Evolutionary conservation across 2,797 vertebrate species (phyloP).

Genomic region (Serranus cabrilla): DNA sequence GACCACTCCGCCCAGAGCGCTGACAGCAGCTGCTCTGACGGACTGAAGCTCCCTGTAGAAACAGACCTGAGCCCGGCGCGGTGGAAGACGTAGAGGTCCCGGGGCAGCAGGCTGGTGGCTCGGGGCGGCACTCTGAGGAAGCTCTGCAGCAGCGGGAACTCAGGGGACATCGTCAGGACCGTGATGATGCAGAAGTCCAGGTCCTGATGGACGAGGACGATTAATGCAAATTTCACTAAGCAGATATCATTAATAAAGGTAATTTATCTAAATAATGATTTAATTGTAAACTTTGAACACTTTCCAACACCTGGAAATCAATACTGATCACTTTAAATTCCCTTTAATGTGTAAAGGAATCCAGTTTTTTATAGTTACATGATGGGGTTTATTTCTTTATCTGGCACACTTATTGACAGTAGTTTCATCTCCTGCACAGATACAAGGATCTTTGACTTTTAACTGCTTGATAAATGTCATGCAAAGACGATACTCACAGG

Average conservation of each 20-base stretch:
- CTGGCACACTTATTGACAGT: background rate
- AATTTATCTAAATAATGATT: too few relatives aligned
- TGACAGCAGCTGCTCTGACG: background rate
- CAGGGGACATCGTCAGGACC: slow-evolving; percentile 82
- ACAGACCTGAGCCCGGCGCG: slow-evolving; percentile 85
- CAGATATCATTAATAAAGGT: background rate
- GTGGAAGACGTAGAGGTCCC: slow-evolving; percentile 91
- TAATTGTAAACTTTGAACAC: background rate
- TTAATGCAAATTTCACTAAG: background rate
- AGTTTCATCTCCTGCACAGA: background rate
- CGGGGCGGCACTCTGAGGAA: slow-evolving; percentile 85
- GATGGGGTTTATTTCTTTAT: background rate
- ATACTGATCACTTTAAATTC: background rate
- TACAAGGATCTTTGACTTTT: background rate
- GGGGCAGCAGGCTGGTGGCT: slow-evolving; percentile 63
- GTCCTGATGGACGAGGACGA: slow-evolving; percentile 78
- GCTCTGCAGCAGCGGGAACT: slow-evolving; percentile 88
- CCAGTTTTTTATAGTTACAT: background rate
- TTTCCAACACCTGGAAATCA: background rate
- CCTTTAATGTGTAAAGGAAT: background rate
- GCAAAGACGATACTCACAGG: slow-evolving; percentile 86
- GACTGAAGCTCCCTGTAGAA: background rate
- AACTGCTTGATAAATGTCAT: background rate
- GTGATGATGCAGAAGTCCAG: slow-evolving; percentile 90
- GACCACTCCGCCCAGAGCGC: background rate